Base-by-base conservation (phyloP, 2,888 invertebrate genomes). In the Smittia aterrima region DNA sequence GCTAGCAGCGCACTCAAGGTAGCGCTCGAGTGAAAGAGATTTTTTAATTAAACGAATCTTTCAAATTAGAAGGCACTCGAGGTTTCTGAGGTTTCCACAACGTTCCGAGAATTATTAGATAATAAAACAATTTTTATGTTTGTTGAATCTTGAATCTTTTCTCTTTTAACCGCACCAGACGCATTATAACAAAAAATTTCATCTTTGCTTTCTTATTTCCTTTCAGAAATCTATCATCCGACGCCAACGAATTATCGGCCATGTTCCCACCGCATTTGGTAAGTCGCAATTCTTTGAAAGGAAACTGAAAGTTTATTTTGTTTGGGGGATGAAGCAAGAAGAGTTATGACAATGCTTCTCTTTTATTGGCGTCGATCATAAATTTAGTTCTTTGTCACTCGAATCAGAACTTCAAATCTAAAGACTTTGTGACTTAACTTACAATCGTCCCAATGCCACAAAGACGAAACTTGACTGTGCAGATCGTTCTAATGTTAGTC, bases 211-310 rank as follows among this genome's bases (percentile, higher is more conserved):
- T 40, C 7, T 20, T 62, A n/a, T 11, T 54, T 71, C 13, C 13
- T 74, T 74, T 41, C 74, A 74, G 74, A 47, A 64, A 74, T 74
- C 74, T 74, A 74, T 74, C 74, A 74, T 74, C 74, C 16, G 74
- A 74, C 27, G 41, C 66, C 66, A 64, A 64, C 62, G 74, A 74
- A 66, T 66, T 74, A 64, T 40, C 62, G 20, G 54, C 74, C 62
- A 74, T 74, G 74, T 74, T 74, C 62, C 66, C 64, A 41, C 74
- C 66, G 25, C 64, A 74, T 38, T 66, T 62, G 62, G 74, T 74
- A 22, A 74, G 74, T 66, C 13, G 53, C 20, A 22, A 22, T 58
- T 58, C 24, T 6, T 22, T 58, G 20, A 47, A 47, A 47, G 16
- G n/a, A 6, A 47, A n/a, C 2, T 11, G 58, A 58, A 58, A 18